These are phyloP conservation scores for Terrapene triunguis DNA, from an alignment of 2,113 vertebrate genomes.

Conservation along the genomic window DNA sequence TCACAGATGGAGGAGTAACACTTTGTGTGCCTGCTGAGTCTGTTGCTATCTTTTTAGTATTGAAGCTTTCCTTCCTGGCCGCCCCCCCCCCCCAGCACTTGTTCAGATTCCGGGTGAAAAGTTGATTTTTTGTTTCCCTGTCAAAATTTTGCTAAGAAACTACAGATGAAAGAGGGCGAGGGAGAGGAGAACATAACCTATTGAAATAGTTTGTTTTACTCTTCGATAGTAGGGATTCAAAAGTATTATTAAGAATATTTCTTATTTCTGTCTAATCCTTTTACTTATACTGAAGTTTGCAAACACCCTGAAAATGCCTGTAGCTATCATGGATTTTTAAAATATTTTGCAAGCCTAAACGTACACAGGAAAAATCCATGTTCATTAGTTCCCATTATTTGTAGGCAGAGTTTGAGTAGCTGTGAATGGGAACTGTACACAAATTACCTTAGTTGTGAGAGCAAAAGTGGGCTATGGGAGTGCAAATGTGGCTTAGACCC, in stretches of 20 bases:
- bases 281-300: background rate
- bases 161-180: background rate
- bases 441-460: background rate
- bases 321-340: background rate
- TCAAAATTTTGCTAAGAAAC: background rate
- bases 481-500: background rate
- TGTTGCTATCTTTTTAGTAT: background rate
- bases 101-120: background rate
- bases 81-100: background rate
- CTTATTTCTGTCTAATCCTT: background rate
- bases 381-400: background rate
- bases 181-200: background rate
- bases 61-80: background rate
- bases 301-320: background rate
- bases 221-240: background rate
- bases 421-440: background rate
- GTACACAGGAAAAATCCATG: background rate
- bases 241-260: background rate
- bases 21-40: background rate
- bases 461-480: background rate
- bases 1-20: background rate
- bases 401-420: background rate
- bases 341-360: background rate
- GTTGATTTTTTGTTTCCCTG: conserved; percentile 1
- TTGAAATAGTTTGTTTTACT: background rate